Base-by-base conservation (phyloP, 2,113 vertebrate species). In the Formicarius rufipectus region DNA sequence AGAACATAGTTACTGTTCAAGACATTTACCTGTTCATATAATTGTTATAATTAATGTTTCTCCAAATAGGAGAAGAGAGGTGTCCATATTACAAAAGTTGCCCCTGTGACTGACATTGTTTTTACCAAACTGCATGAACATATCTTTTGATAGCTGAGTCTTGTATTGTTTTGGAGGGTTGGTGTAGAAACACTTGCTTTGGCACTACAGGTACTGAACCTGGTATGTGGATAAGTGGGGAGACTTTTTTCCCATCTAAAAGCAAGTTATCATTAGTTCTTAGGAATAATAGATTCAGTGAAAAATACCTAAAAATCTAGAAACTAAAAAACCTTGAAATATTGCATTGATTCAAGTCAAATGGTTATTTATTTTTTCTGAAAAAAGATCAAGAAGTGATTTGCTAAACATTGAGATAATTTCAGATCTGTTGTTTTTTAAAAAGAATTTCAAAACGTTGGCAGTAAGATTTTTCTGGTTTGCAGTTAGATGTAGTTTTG, bases 311-410 rank as follows among this genome's bases (percentile, higher is more conserved):
- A 15, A 33, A 47, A 66, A 80, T 47, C 20, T 33, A 50, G 82
- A 75, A 93, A 45, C 2, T n/a, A 31, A 63, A 67, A 53, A 33
- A 1, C 0, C 0, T 17, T 4, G 2, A 75, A 63, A 35, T 30
- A 18, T 2, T 21, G 1, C 9, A 27, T 50, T 71, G 4, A 74
- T 89, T 73, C 24, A 77, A 62, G 30, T 40, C 3, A 86, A 76
- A n/a, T 31, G 42, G 2, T n/a, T 21, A 3, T 16, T 58, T 31
- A 6, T 63, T 60, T 69, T 56, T 21, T 1, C 25, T 19, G 25
- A 28, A 40, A 62, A 40, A 40, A 39, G 40, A 14, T 47, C 23
- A 45, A n/a, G 12, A 58, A 53, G 4, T 10, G 3, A 16, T 64
- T 80, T 80, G 35, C 9, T 39, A 55, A 88, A 44, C 22, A 20